A percentile compares a stretch with the other conserved stretches of the same genome.
Evolutionary conservation across 2,113 vertebrate genomes (phyloP).

Genomic region (Tetrax tetrax): DNA sequence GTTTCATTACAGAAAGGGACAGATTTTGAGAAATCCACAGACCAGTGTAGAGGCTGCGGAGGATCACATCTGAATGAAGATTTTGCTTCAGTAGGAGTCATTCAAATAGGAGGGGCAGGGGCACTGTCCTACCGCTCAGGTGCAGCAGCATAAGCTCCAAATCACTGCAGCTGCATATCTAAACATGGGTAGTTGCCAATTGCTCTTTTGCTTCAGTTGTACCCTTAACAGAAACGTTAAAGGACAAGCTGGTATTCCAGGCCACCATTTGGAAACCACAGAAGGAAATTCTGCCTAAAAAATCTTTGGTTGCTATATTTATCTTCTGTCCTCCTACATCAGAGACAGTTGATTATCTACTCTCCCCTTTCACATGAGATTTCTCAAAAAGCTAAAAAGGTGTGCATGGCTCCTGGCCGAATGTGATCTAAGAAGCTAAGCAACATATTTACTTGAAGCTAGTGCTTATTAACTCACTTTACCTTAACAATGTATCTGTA

Average conservation of each 20-base stretch:
- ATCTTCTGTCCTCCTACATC: background rate
- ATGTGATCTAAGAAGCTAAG: background rate
- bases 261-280: background rate
- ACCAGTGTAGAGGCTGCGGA: background rate
- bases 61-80: background rate
- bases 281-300: background rate
- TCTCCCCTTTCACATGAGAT: background rate
- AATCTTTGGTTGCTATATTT: background rate
- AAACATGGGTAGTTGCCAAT: background rate
- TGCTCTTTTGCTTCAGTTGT: background rate
- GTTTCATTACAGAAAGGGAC: background rate
- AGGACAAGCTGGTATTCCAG: background rate
- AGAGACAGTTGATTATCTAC: background rate
- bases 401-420: background rate
- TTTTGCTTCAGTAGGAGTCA: background rate
- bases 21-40: background rate
- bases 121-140: background rate
- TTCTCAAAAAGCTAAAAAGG: background rate
- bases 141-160: background rate
- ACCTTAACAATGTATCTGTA: background rate
- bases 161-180: background rate
- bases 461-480: conserved; percentile 38
- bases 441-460: conserved; percentile 7
- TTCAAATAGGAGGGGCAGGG: background rate
- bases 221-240: background rate